A percentile compares a stretch with the other conserved stretches of the same genome.
Conservation (phyloP, 2,888 invertebrate species). For the Nephrotoma flavescens region DNA sequence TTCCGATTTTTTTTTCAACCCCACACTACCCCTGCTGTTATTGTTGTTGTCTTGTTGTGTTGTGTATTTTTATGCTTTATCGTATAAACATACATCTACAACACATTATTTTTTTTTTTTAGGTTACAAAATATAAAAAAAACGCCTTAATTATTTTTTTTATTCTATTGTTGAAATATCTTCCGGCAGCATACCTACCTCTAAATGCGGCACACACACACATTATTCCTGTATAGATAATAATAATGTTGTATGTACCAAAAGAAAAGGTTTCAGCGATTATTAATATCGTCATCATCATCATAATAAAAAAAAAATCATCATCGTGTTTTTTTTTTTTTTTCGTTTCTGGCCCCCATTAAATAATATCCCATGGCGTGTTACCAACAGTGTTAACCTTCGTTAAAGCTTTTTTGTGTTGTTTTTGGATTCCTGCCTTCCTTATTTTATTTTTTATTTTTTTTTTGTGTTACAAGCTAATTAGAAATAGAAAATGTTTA, state of each 20-base stretch:
- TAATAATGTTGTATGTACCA: neutral
- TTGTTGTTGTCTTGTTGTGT: neutral
- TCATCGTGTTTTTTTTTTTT: neutral
- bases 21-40: neutral
- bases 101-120: neutral
- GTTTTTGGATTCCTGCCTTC: neutral
- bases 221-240: neutral
- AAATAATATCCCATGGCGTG: conserved; percentile 2
- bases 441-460: neutral
- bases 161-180: neutral
- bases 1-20: neutral
- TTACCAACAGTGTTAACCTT: conserved; percentile 1
- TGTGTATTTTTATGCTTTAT: neutral
- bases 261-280: neutral
- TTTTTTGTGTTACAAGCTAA: neutral
- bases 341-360: neutral
- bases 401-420: neutral
- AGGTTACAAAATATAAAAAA: neutral
- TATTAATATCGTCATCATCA: neutral
- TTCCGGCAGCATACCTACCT: neutral
- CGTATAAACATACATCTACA: neutral
- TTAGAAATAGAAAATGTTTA: neutral
- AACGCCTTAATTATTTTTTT: neutral
- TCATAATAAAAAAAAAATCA: neutral
- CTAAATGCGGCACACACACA: neutral